Percentiles rank a stretch among this genome's conserved stretches.
These are phyloP conservation scores for Podarcis siculus DNA, from an alignment of 2,797 vertebrate species.

Conservation along the genomic window DNA sequence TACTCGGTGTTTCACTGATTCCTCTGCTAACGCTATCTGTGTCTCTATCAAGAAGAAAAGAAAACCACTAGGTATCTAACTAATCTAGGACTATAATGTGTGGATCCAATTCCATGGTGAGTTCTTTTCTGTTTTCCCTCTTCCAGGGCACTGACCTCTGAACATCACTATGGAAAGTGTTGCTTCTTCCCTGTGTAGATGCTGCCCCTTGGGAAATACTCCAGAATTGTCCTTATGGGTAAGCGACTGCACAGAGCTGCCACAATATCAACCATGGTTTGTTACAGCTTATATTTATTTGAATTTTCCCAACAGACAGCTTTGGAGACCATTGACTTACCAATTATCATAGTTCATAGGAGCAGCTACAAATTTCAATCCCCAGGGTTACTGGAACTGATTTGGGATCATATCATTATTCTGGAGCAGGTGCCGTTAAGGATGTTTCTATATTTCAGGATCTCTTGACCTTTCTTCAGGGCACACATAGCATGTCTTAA, in stretches of 20 bases:
- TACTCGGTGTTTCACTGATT: background rate
- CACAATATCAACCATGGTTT: background rate
- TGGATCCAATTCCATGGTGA: background rate
- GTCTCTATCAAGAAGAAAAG: background rate
- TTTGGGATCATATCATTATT: slow-evolving; percentile 53
- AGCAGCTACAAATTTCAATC: slow-evolving; percentile 13
- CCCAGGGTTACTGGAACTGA: slow-evolving; percentile 28
- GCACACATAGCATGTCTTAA: slow-evolving; percentile 68
- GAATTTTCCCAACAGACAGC: background rate
- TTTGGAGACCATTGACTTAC: background rate
- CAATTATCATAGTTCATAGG: background rate
- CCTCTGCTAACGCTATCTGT: background rate
- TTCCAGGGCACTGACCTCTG: background rate
- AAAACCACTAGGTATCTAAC: background rate
- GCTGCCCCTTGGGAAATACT: background rate
- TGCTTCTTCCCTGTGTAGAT: background rate
- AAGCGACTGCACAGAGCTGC: background rate
- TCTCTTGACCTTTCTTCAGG: slow-evolving; percentile 74
- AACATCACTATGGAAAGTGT: background rate
- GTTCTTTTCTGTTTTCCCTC: background rate
- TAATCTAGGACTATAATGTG: background rate
- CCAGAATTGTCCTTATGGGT: background rate
- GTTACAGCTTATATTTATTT: background rate
- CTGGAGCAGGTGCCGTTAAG: slow-evolving; percentile 54
- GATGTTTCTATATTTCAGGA: slow-evolving; percentile 62